phyloP scores from a whole-genome alignment of 2,797 vertebrate species.

The Gymnocypris eckloni region DNA sequence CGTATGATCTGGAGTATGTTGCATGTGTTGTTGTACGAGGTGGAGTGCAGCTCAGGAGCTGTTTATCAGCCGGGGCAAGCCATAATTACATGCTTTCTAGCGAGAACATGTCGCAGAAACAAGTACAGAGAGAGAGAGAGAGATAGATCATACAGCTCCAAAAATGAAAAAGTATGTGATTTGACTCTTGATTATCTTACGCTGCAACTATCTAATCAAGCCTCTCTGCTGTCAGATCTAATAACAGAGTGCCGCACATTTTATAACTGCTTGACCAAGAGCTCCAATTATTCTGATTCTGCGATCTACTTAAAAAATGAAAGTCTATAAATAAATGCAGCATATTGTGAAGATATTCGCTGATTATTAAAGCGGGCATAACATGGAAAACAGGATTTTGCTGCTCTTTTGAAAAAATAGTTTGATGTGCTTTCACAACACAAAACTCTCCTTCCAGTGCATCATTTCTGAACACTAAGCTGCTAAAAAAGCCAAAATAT shows the following conservation, averaged over 20 bases:
- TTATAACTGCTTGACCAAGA: conserved; percentile 48
- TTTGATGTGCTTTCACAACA: neutral
- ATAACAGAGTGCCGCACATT: conserved; percentile 50
- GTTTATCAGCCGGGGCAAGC: conserved; percentile 63
- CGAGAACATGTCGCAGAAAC: conserved; percentile 46
- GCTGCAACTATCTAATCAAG: conserved; percentile 58
- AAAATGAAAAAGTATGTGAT: conserved; percentile 58
- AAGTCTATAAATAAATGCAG: conserved; percentile 36
- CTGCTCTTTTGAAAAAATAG: conserved; percentile 3
- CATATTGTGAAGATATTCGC: conserved; percentile 31
- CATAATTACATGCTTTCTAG: conserved; percentile 57
- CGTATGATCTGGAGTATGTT: conserved; percentile 62
- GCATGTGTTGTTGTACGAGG: conserved; percentile 58
- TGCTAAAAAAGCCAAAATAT: neutral
- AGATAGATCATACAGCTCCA: conserved; percentile 46
- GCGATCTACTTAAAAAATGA: conserved; percentile 29
- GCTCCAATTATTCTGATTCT: conserved; percentile 56
- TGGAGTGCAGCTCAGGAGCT: conserved; percentile 58
- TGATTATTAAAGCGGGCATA: conserved; percentile 32
- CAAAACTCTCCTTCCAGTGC: neutral
- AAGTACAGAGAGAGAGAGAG: conserved; percentile 41
- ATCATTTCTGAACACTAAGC: conserved; percentile 5
- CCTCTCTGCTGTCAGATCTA: conserved; percentile 55
- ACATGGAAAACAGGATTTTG: conserved; percentile 24
- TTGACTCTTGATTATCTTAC: conserved; percentile 60